Evolutionary conservation across 2,888 invertebrate species (phyloP).

Genomic region (Chaetogeoica ovagalla): DNA sequence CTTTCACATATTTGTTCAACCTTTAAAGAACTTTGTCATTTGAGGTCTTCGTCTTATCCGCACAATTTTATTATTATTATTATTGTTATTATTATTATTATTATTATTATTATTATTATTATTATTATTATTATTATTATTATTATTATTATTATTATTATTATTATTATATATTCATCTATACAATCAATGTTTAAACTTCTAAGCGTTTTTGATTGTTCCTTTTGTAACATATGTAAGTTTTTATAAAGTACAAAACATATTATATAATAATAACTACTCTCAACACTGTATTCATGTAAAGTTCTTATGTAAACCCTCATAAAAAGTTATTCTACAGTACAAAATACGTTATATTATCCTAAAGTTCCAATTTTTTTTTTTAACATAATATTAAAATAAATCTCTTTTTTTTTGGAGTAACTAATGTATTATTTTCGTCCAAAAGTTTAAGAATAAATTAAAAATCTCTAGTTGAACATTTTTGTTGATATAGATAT

Average conservation of each 20-base stretch:
- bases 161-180: not conserved
- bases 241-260: not conserved
- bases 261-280: not conserved
- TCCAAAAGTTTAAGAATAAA: no score
- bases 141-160: not conserved
- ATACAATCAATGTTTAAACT: not conserved
- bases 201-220: not conserved
- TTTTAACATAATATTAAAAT: no score
- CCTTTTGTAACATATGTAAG: not conserved
- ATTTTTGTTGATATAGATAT: no score
- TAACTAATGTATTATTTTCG: no score
- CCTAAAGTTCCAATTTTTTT: no score
- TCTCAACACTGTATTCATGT: not conserved
- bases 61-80: not conserved
- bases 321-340: not conserved
- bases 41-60: not conserved
- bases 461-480: no score
- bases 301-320: not conserved
- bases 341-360: no score
- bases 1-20: slow-evolving; percentile 1
- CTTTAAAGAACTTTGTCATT: not conserved
- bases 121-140: not conserved
- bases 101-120: not conserved
- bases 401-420: no score
- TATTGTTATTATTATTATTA: not conserved